Percentiles rank a stretch among this genome's conserved stretches.
phyloP scores from a whole-genome alignment of 2,113 vertebrate species.

The Orthonyx spaldingii region DNA sequence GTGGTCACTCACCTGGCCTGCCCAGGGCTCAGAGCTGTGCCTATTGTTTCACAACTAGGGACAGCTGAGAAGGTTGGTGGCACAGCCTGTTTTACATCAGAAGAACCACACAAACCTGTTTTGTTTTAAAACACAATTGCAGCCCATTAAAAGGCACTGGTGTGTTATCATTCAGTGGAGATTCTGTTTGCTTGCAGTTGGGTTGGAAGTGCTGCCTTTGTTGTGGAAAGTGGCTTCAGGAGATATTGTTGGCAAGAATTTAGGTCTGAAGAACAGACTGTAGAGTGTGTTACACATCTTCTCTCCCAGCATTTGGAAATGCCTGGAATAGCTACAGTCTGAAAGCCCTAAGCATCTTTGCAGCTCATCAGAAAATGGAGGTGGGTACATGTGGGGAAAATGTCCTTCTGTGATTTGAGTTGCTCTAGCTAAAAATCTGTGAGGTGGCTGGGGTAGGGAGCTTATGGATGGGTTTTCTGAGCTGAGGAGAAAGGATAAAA shows the following conservation, averaged over 20 bases:
- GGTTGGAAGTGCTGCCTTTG: rapidly evolving
- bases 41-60: neutral
- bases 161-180: rapidly evolving
- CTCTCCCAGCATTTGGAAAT: neutral
- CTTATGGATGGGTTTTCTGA: neutral
- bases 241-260: neutral
- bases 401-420: neutral
- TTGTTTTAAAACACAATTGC: neutral
- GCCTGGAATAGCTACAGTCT: neutral
- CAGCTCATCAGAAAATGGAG: neutral
- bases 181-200: rapidly evolving
- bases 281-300: neutral
- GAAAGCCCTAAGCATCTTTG: neutral
- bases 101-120: neutral
- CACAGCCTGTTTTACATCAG: neutral
- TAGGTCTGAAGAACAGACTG: neutral
- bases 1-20: neutral
- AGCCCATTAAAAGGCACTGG: neutral
- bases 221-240: neutral
- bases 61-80: neutral
- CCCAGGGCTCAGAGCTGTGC: neutral
- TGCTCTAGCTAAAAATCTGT: neutral
- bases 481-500: neutral
- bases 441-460: neutral
- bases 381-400: neutral